A percentile compares a stretch with the other conserved stretches of the same genome.
Conservation (phyloP, 2,888 invertebrate genomes). For the Euplexia lucipara region DNA sequence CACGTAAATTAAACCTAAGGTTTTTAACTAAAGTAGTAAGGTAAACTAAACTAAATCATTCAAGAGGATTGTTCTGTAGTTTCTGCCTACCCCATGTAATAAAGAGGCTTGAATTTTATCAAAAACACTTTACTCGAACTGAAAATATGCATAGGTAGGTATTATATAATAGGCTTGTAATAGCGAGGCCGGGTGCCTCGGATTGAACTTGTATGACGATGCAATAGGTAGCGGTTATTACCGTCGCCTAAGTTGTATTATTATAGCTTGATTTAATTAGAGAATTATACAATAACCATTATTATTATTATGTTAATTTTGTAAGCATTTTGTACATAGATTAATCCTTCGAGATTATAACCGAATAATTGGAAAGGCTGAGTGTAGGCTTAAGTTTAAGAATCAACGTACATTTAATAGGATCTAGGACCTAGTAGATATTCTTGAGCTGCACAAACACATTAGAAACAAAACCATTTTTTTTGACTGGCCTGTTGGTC, state of each 20-base stretch:
- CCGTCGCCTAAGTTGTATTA: neutral
- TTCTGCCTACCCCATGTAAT: too few relatives aligned
- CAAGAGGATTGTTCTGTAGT: too few relatives aligned
- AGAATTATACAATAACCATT: conserved; percentile 19
- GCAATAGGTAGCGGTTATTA: neutral
- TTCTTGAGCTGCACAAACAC: neutral
- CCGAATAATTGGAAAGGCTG: conserved; percentile 20
- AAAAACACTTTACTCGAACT: neutral
- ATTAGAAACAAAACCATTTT: too few relatives aligned
- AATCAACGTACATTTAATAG: conserved; percentile 12
- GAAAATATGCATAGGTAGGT: neutral
- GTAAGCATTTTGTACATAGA: conserved; percentile 5
- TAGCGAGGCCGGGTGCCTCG: too few relatives aligned
- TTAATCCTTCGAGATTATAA: conserved; percentile 28
- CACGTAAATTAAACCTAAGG: too few relatives aligned
- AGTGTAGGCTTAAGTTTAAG: neutral
- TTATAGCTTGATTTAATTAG: conserved; percentile 19
- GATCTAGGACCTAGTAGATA: conserved; percentile 1
- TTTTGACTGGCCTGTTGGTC: too few relatives aligned
- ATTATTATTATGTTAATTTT: conserved; percentile 25
- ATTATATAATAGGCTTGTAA: too few relatives aligned
- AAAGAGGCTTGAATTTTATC: too few relatives aligned
- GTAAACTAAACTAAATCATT: too few relatives aligned
- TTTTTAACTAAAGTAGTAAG: too few relatives aligned
- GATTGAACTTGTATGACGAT: neutral